Evolutionary conservation across 2,113 vertebrate genomes (phyloP), one percentile per base, ranked within the genome.

Genomic region (Aspiorhynchus laticeps): DNA sequence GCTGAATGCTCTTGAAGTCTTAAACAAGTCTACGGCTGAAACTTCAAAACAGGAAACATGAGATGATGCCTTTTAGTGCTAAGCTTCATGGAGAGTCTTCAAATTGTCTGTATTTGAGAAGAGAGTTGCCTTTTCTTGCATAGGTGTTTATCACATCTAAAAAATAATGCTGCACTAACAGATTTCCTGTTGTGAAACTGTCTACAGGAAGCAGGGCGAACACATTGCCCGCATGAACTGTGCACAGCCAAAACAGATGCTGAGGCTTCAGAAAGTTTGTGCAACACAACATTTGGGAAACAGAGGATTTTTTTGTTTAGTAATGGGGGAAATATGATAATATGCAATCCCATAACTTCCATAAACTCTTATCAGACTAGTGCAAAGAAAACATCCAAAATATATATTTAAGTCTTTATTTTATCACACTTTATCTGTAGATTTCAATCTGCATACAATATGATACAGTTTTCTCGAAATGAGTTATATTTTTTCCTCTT

Each of bases 141-240:
- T 46, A 53, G 46, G 46, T 51, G 43, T 53, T 78, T 53, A 28
- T 78, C 28, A 48, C 15, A 78, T 1, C 33, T 74, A 36, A 83
- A 7, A 28, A 0, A 11, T 43, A 43, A 24, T 77, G 56, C 53
- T 56, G 73, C 67, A 24, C 84, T 12, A 59, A 7, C 38, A 28
- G 67, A 85, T 90, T 95, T 95, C 94, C 95, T 95, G 91, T 94
- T 90, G 82, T 91, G 89, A 74, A 88, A 91, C 87, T 82, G 74
- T 86, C 46, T 80, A 51, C 87, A 90, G 88, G 89, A 88, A 87
- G 87, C 77, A 46, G 17, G 61, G 43, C 46, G 14, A 82, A 82
- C 90, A 87, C 91, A 92, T 91, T 91, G 92, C 91, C 92, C 91
- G 92, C 90, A 90, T 88, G 86, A 74, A 71, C 73, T 28, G 12